Base-by-base conservation (phyloP, 2,797 vertebrate genomes). In the Sardinella longiceps region DNA sequence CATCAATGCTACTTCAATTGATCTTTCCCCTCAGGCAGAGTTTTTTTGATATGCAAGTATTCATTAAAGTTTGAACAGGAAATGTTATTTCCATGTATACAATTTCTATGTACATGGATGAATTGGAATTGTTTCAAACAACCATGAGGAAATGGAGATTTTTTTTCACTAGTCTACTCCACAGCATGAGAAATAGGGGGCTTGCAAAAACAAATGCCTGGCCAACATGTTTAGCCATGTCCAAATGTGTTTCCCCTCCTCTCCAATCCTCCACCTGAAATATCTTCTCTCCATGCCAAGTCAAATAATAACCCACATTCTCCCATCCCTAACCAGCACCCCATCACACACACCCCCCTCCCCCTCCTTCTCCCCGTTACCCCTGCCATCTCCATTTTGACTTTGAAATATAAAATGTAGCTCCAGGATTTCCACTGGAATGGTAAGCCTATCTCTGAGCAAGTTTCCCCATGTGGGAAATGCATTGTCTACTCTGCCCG, bases 391-490 rank as follows among this genome's bases (percentile, higher is more conserved):
- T 88, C 81, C 86, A 89, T 87, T 90, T 89, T 87, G 91, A 90
- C 87, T 89, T 88, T 84, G 87, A 90, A 84, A 89, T 84, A 84
- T 88, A 88, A 87, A 86, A 92, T 86, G 37, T 85, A 90, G 90
- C 91, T 91, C 63, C 63, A 87, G 87, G 90, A 90, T 88, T 87
- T 85, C 88, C 90, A 87, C 91, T 91, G 92, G 91, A 94, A 92
- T 93, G 93, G 94, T 94, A 93, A 92, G 91, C 93, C 90, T 87
- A 93, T 94, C 91, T 90, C 91, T 85, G 84, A 86, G 92, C 90
- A 92, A 94, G 93, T 92, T 92, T 94, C 92, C 92, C 70, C 92
- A 94, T 87, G 90, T 92, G 89, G 90, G 89, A 87, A 88, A 92
- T 94, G 86, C 86, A 90, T 89, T 93, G 89, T 88, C 83, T 86